Base-by-base conservation (phyloP, 2,113 vertebrate species). In the Heloderma charlesbogerti region DNA sequence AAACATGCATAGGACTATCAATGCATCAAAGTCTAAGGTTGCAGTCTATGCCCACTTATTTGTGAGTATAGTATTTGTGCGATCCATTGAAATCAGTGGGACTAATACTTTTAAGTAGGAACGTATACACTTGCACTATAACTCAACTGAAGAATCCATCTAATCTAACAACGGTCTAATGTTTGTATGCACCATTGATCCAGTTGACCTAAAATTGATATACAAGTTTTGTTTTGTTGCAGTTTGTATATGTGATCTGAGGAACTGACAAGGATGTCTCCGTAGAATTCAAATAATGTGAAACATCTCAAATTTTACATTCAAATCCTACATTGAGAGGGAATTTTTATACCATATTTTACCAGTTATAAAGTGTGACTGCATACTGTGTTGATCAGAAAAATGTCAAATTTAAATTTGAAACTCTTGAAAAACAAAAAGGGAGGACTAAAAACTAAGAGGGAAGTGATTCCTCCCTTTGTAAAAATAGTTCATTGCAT, bases 261-360 rank as follows among this genome's bases (percentile, higher is more conserved):
- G 74, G 43, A 77, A 89, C 1, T n/a, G 92, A 71, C 40, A 25
- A 86, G 67, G 93, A 78, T 93, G 92, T 89, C 77, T 94, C 10
- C 94, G 2, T 86, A 94, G 94, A 93, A 94, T 91, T 94, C 87
- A 89, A 84, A 72, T 93, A 91, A 72, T 75, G 72, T 31, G 83
- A 89, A 95, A 89, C 90, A 93, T 94, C 95, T 96, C 90, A 87
- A 94, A 92, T 79, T 77, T 88, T 90, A 25, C 18, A 93, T 94
- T 86, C 88, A 0, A 89, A 71, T 81, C 91, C 79, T 92, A 0
- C 82, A 86, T 51, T 90, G 91, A 92, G 92, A 94, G 89, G 51
- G 94, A 1, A 86, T 83, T 86, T 86, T 90, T 90, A 83, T 87
- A n/a, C 82, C 94, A 34, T 86, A 88, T 92, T 89, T 94, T 94